Evolutionary conservation across 2,113 vertebrate species (phyloP).

Genomic region (Mus spicilegus): DNA sequence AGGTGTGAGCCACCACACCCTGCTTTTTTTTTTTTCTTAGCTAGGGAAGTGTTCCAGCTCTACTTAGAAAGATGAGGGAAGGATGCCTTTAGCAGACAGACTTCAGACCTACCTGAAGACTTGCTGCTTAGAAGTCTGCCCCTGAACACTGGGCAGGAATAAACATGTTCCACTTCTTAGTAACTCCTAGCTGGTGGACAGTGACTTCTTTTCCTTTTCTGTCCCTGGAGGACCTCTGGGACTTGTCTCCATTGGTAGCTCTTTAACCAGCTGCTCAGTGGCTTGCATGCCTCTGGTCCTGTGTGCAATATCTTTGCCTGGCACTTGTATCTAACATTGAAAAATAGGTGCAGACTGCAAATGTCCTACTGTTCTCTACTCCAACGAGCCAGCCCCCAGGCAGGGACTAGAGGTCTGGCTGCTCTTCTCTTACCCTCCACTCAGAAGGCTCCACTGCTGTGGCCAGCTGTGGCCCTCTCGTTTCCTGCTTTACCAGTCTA

Average conservation of each 20-base stretch:
- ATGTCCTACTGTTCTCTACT: background rate
- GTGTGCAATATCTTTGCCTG: constrained; percentile 70
- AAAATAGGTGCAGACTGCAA: background rate
- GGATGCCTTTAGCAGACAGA: background rate
- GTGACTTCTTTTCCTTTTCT: background rate
- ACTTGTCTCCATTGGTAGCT: background rate
- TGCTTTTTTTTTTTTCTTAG: background rate
- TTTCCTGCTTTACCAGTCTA: background rate
- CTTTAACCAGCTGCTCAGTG: background rate
- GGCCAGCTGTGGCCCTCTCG: accelerated
- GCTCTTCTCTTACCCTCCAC: background rate
- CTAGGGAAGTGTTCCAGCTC: background rate
- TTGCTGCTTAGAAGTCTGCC: background rate
- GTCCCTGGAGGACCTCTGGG: constrained; percentile 5
- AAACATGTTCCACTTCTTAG: constrained; percentile 3
- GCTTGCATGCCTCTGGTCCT: constrained; percentile 26
- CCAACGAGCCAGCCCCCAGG: background rate
- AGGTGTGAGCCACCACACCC: background rate
- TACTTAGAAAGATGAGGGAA: constrained; percentile 38
- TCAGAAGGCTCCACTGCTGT: constrained; percentile 20
- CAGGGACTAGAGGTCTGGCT: background rate
- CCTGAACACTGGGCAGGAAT: background rate
- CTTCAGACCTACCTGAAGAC: background rate
- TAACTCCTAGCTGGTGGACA: background rate
- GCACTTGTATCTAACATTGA: background rate